Evolutionary conservation across 1,140 invertebrate genomes (phyloP).

Genomic region (Cotesia chilonis): DNA sequence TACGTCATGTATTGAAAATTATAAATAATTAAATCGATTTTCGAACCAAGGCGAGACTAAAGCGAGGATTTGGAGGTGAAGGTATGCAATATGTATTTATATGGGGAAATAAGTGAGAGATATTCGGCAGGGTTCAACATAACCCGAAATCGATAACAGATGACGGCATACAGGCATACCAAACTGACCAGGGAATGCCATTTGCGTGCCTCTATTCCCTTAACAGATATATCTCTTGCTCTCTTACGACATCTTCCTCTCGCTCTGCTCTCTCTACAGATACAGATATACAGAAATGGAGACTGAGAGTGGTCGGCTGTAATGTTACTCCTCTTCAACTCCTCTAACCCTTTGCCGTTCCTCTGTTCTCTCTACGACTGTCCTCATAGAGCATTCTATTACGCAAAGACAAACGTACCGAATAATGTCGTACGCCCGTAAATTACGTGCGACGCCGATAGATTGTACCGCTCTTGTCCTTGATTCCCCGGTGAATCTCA

Average conservation of each 20-base stretch:
- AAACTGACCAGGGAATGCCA: conserved; percentile 63
- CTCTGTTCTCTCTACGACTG: neutral
- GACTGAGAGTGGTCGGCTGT: neutral
- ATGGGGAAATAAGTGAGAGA: neutral
- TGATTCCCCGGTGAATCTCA: conserved; percentile 33
- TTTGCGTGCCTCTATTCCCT: conserved; percentile 49
- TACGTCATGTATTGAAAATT: no score
- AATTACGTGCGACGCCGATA: conserved; percentile 58
- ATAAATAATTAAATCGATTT: no score
- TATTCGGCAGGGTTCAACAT: conserved; percentile 39
- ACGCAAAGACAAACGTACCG: conserved; percentile 55
- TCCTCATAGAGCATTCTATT: conserved; percentile 46
- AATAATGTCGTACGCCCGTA: conserved; percentile 60
- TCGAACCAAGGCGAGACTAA: no score
- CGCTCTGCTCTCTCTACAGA: neutral
- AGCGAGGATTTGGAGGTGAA: no score
- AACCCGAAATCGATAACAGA: conserved; percentile 60
- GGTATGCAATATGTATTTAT: neutral
- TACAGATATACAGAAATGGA: neutral
- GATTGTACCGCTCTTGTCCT: conserved; percentile 40
- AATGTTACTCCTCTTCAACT: conserved; percentile 7
- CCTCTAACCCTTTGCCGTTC: conserved; percentile 7
- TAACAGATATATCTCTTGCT: conserved; percentile 16
- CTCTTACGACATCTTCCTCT: conserved; percentile 9
- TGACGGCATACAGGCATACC: conserved; percentile 61